phyloP scores from a whole-genome alignment of 2,113 vertebrate species.

The Todiramphus saurophagus region DNA sequence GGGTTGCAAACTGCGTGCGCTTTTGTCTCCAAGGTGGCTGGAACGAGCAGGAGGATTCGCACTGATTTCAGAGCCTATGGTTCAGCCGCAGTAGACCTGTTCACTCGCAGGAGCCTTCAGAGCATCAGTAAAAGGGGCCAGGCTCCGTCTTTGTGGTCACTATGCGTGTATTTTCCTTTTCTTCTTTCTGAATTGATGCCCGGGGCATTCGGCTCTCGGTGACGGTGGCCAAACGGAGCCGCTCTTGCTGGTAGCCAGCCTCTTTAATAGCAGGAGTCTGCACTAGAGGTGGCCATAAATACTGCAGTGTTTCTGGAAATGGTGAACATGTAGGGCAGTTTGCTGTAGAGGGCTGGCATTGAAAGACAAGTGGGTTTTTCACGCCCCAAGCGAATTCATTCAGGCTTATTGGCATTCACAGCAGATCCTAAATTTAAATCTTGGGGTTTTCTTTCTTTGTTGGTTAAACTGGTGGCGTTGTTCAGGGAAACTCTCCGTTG shows the following conservation, averaged over 20 bases:
- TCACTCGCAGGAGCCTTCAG: neutral
- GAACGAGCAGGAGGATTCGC: neutral
- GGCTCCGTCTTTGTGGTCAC: neutral
- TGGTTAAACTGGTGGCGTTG: fast-evolving
- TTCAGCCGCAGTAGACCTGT: neutral
- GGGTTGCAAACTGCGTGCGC: neutral
- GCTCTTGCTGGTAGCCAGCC: neutral
- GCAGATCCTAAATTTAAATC: neutral
- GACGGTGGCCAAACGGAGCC: fast-evolving
- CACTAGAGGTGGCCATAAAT: neutral
- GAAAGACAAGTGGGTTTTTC: conserved; percentile 1
- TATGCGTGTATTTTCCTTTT: neutral
- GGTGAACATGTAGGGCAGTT: neutral
- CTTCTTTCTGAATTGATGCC: neutral
- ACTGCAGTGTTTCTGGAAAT: neutral
- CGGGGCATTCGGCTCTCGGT: neutral
- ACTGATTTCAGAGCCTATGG: neutral
- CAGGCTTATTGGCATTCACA: neutral
- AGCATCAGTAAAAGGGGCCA: neutral
- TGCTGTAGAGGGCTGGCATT: neutral
- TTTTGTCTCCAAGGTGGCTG: conserved; percentile 28
- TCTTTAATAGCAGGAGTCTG: neutral
- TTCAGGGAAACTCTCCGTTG: neutral
- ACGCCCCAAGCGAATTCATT: neutral
- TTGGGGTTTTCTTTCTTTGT: neutral